Percentiles rank a stretch among this genome's conserved stretches.
These are phyloP conservation scores for Heterochromis multidens DNA, from an alignment of 2,113 vertebrate genomes.

Conservation along the genomic window DNA sequence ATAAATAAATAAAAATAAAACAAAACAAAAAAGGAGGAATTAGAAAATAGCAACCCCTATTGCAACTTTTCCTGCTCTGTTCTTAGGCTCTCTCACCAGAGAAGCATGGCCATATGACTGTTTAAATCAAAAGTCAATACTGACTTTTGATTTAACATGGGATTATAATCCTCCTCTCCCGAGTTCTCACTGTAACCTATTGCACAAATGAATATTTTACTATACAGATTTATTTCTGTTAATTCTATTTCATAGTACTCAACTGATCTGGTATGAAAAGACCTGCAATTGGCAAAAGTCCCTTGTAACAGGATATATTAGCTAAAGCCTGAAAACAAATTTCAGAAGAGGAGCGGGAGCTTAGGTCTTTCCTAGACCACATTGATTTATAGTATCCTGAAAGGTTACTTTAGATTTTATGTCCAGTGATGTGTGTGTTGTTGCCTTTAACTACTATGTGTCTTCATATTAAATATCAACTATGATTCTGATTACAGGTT, in stretches of 20 bases:
- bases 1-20: not conserved
- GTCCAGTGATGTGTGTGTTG: not conserved
- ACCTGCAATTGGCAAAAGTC: accelerated
- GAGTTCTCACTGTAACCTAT: not conserved
- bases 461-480: accelerated
- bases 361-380: not conserved
- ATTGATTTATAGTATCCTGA: not conserved
- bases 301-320: not conserved
- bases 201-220: not conserved
- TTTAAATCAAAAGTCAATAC: not conserved
- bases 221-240: accelerated
- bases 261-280: accelerated
- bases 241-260: not conserved
- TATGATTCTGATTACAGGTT: not conserved
- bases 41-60: not conserved
- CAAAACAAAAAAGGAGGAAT: not conserved
- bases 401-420: not conserved
- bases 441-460: accelerated
- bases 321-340: not conserved
- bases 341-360: not conserved
- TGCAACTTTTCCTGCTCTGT: no score
- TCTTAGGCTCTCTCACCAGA: no score
- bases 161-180: not conserved
- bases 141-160: not conserved
- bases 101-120: no score